These are phyloP conservation scores for Elgaria multicarinata DNA, from an alignment of 2,113 vertebrate species.

Conservation along the genomic window DNA sequence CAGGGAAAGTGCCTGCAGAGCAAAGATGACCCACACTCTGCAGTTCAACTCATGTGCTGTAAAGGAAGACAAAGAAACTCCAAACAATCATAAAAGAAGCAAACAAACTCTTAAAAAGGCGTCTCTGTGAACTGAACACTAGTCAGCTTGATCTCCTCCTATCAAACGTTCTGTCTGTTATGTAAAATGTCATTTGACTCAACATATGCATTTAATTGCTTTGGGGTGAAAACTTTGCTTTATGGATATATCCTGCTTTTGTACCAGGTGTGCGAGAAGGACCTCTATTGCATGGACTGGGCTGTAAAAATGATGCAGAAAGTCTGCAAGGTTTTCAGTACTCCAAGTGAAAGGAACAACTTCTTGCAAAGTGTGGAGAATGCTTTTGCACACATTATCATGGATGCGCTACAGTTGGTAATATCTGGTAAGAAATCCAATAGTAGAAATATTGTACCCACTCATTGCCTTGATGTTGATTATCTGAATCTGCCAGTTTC, in stretches of 20 bases:
- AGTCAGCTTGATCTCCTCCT: neutral
- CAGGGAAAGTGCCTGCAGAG: neutral
- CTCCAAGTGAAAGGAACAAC: conserved; percentile 70
- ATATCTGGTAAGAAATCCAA: conserved; percentile 76
- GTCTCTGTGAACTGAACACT: neutral
- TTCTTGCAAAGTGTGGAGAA: conserved; percentile 88
- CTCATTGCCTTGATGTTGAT: neutral
- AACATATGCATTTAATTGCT: neutral
- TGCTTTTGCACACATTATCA: conserved; percentile 80
- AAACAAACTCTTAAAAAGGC: too few relatives aligned
- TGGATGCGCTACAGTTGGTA: conserved; percentile 81
- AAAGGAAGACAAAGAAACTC: neutral
- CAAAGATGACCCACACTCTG: neutral
- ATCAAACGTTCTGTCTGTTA: neutral
- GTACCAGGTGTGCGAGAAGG: conserved; percentile 90
- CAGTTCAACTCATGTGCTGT: neutral
- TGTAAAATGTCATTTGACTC: neutral
- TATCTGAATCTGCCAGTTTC: neutral
- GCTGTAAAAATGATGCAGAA: conserved; percentile 86
- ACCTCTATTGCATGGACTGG: conserved; percentile 91
- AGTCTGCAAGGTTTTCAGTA: conserved; percentile 82
- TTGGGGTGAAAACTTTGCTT: neutral
- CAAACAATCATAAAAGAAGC: neutral
- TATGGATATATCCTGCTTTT: neutral
- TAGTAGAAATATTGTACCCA: neutral